A percentile compares a stretch with the other conserved stretches of the same genome.
These are phyloP conservation scores for Dicerorhinus sumatrensis DNA, from an alignment of 2,113 vertebrate genomes.

Conservation along the genomic window DNA sequence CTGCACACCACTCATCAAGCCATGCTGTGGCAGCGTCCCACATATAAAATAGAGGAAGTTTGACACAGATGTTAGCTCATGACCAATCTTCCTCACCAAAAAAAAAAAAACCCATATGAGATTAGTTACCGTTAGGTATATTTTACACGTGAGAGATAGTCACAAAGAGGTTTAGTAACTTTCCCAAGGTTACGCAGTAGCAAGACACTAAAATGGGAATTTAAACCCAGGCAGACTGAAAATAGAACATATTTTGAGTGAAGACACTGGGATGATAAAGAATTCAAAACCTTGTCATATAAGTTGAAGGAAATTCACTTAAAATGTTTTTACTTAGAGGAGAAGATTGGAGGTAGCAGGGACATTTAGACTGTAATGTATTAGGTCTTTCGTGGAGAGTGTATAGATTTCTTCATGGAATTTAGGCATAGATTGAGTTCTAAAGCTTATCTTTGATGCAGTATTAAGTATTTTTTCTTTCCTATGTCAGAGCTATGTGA, in stretches of 20 bases:
- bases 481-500: not conserved
- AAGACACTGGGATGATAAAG: constrained; percentile 2
- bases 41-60: too few relatives aligned
- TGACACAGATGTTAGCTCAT: too few relatives aligned
- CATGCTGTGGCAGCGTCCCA: too few relatives aligned
- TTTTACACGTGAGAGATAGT: not conserved
- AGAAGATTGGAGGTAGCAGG: not conserved
- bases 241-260: constrained; percentile 23
- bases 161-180: not conserved
- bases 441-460: not conserved
- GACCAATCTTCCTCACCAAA: too few relatives aligned
- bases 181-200: not conserved
- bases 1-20: too few relatives aligned
- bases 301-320: constrained; percentile 10
- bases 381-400: not conserved
- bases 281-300: not conserved
- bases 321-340: not conserved
- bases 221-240: constrained; percentile 27
- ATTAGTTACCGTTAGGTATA: not conserved
- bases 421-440: not conserved
- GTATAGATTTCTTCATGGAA: not conserved
- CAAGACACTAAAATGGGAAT: not conserved
- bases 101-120: not conserved
- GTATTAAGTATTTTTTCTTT: not conserved
- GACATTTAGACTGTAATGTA: not conserved